Evolutionary conservation across 2,113 vertebrate genomes (phyloP), one percentile per base, ranked within the genome.

Genomic region (Coptodon rendalli): DNA sequence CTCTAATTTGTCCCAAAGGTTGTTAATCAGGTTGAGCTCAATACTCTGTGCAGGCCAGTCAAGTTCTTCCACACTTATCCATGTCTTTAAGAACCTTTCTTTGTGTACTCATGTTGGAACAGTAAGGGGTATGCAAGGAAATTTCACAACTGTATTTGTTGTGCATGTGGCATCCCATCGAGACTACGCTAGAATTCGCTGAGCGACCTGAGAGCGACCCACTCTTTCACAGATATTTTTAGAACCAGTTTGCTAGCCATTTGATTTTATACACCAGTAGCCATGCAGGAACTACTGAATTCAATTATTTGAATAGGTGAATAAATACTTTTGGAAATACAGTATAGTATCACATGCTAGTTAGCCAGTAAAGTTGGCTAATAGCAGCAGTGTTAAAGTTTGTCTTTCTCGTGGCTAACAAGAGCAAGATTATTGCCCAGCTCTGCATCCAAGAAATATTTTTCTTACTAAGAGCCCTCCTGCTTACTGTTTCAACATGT

Each of bases 371-470:
- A 45, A 45, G 68, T 5, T 76, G 9, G 24, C 24, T 48, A 17
- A 29, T 17, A 45, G 66, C 66, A 45, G 40, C 38, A 73, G 13
- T 45, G 22, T 73, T 14, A 1, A 17, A 48, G 9, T 45, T 24
- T 24, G 14, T 76, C 71, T 48, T 48, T 45, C 40, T 48, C 9
- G 1, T 45, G 0, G 68, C 38, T 73, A 45, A 73, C 27, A 45
- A 0, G 22, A 45, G 45, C 8, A 45, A 45, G 0, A 73, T 45
- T 0, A 73, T 73, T 6, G 8, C 13, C 68, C 13, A 10, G 68
- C 38, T 27, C 38, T 9, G 40, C 10, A 71, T 9, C 6, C 36
- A n/a, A 40, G 63, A 13, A 68, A 68, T 68, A 14, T 9, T 68
- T 5, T 68, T 6, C 36, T 40, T 43, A 43, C 38, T 59, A 31